Evolutionary conservation across 1,140 invertebrate species (phyloP).

Genomic region (Ostrea denselamellosa): DNA sequence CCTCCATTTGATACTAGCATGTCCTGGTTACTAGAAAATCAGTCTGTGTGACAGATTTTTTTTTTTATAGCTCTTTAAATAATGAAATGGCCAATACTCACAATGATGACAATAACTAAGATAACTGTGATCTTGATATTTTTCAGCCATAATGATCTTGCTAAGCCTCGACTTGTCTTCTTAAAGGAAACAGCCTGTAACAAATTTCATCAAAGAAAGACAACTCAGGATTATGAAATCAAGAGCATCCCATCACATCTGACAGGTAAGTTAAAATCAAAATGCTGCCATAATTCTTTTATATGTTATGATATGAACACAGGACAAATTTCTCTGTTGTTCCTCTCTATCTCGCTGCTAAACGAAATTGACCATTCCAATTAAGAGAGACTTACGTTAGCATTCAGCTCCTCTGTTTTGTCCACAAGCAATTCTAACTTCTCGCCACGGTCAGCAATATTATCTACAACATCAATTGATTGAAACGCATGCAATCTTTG

Average conservation of each 20-base stretch:
- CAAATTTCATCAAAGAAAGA: constrained; percentile 48
- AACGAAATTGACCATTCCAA: too few relatives aligned
- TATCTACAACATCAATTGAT: constrained; percentile 83
- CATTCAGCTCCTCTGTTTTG: constrained; percentile 93
- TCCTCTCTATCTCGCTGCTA: too few relatives aligned
- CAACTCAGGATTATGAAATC: neutral
- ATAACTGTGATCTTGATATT: constrained; percentile 94
- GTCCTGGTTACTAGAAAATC: too few relatives aligned
- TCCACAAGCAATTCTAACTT: constrained; percentile 92
- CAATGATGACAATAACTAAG: constrained; percentile 84
- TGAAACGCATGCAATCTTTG: neutral
- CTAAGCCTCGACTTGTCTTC: constrained; percentile 90
- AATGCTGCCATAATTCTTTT: too few relatives aligned
- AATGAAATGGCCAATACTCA: constrained; percentile 79
- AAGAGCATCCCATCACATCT: too few relatives aligned
- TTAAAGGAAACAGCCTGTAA: constrained; percentile 92
- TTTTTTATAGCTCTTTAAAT: too few relatives aligned
- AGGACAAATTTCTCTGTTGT: neutral
- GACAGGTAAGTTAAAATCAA: too few relatives aligned
- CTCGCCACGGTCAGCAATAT: constrained; percentile 91
- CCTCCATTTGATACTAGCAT: too few relatives aligned
- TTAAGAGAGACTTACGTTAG: constrained; percentile 86
- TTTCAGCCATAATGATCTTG: constrained; percentile 94
- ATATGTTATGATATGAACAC: neutral
- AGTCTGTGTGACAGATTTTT: too few relatives aligned